Percentiles rank a stretch among this genome's conserved stretches.
These are phyloP conservation scores for Nyctibius grandis DNA, from an alignment of 2,797 vertebrate genomes.

Conservation along the genomic window DNA sequence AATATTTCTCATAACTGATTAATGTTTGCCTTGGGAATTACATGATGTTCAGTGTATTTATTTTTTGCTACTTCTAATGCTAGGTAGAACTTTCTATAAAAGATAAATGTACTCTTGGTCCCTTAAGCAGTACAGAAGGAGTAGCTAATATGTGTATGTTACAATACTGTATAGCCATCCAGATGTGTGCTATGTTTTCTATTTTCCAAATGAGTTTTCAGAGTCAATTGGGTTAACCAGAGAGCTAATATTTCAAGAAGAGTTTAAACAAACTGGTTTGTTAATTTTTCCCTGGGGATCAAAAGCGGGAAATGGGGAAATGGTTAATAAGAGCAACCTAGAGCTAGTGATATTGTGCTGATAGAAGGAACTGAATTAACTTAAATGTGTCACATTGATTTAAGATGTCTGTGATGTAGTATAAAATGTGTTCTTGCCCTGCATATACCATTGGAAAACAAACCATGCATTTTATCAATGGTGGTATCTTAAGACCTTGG, in stretches of 20 bases:
- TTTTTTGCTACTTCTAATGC: slow-evolving; percentile 56
- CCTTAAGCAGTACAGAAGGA: slow-evolving; percentile 40
- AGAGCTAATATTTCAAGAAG: slow-evolving; percentile 55
- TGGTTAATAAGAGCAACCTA: slow-evolving; percentile 36
- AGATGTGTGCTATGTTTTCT: background rate
- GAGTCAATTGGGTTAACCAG: slow-evolving; percentile 39
- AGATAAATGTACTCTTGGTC: slow-evolving; percentile 56
- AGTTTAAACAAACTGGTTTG: slow-evolving; percentile 48
- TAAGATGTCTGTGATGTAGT: slow-evolving; percentile 29
- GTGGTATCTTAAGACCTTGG: background rate
- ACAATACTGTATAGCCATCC: slow-evolving; percentile 4
- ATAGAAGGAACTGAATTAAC: slow-evolving; percentile 41
- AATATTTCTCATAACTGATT: slow-evolving; percentile 71
- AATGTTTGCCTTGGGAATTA: slow-evolving; percentile 68
- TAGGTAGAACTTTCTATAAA: slow-evolving; percentile 62
- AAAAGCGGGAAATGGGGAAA: background rate
- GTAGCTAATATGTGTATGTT: background rate
- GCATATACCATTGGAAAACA: background rate
- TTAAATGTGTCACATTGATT: slow-evolving; percentile 27
- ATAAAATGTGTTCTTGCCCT: background rate
- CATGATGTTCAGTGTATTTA: slow-evolving; percentile 66
- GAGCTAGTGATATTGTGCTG: slow-evolving; percentile 26
- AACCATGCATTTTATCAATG: background rate
- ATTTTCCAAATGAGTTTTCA: slow-evolving; percentile 35
- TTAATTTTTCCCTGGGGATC: slow-evolving; percentile 46